phyloP scores from a whole-genome alignment of 2,888 invertebrate genomes.

The Helicoverpa assulta region DNA sequence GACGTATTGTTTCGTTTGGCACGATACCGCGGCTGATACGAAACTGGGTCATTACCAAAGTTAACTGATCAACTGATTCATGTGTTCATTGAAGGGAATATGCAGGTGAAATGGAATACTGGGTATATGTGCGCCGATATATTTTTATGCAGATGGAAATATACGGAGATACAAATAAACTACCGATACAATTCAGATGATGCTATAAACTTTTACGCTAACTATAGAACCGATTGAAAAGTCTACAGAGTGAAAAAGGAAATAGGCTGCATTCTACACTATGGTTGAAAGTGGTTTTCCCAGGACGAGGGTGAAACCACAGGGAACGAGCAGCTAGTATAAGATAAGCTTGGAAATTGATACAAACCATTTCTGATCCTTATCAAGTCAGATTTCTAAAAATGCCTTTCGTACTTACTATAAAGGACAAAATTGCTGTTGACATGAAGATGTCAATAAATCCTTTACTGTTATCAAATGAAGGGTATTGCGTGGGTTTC shows the following conservation, averaged over 20 bases:
- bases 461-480: neutral
- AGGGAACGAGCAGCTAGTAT: too few species aligned
- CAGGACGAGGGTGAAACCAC: too few species aligned
- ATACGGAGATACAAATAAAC: too few species aligned
- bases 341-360: too few species aligned
- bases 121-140: neutral
- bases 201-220: too few species aligned
- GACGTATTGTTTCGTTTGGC: slow-evolving; percentile 16
- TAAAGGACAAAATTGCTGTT: neutral
- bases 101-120: neutral
- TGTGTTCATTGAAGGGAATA: neutral
- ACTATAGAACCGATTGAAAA: too few species aligned
- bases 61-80: neutral
- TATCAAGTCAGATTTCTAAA: neutral
- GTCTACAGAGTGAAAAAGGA: too few species aligned
- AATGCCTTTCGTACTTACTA: neutral
- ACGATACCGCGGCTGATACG: slow-evolving; percentile 12
- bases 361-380: neutral
- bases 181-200: too few species aligned
- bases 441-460: neutral
- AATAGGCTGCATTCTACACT: too few species aligned
- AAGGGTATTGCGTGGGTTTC: neutral
- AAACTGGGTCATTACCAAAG: slow-evolving; percentile 32
- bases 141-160: too few species aligned
- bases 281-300: too few species aligned